Evolutionary conservation across 2,797 vertebrate species (phyloP).

Genomic region (Cyprinodon diabolis): DNA sequence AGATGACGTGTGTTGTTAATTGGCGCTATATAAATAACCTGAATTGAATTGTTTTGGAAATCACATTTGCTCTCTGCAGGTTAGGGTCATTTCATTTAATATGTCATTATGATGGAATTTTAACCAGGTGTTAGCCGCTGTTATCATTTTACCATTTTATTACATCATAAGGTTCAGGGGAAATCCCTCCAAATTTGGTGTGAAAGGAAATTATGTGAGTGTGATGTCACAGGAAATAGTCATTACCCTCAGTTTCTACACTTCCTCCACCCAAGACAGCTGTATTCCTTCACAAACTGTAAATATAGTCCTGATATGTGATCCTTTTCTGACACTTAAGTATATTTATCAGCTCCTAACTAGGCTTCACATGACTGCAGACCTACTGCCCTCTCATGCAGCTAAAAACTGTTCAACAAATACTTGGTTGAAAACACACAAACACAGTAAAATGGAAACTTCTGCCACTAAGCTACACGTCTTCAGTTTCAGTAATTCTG

Average conservation of each 20-base stretch:
- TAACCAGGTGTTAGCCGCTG: background rate
- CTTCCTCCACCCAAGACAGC: background rate
- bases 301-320: background rate
- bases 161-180: constrained; percentile 31
- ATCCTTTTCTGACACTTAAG: background rate
- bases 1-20: too few relatives aligned
- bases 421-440: too few relatives aligned
- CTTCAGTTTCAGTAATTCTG: too few relatives aligned
- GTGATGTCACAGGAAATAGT: constrained; percentile 32
- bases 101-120: too few relatives aligned
- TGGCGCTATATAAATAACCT: too few relatives aligned
- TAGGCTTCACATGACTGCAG: background rate
- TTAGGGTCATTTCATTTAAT: too few relatives aligned
- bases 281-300: background rate
- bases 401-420: background rate
- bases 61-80: too few relatives aligned
- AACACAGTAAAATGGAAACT: too few relatives aligned
- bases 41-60: too few relatives aligned
- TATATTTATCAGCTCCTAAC: background rate
- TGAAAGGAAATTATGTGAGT: constrained; percentile 34
- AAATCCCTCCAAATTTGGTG: constrained; percentile 44
- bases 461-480: too few relatives aligned
- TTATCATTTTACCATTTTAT: background rate
- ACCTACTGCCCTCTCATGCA: background rate
- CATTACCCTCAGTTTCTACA: constrained; percentile 11